Base-by-base conservation (phyloP, 1,140 invertebrate genomes). In the Lepidurus couesii region DNA sequence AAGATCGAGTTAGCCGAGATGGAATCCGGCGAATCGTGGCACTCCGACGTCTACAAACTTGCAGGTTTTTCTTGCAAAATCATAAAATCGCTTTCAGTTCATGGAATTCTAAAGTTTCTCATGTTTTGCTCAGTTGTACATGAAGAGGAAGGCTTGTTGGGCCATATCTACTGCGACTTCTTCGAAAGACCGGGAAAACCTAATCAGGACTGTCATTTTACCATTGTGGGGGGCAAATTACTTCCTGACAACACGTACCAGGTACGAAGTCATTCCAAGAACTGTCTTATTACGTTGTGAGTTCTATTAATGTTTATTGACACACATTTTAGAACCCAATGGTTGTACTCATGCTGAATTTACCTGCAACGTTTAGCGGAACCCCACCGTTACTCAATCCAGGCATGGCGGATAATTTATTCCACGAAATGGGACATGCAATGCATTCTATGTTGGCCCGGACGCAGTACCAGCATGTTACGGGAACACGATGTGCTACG, bases 401-500 rank as follows among this genome's bases (percentile, higher is more conserved):
- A 1, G 88, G 90, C 16, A 91, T 93, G 80, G 91, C 98, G 11
- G 97, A 99, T 84, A 99, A 98, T 87, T 86, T 99, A 43, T 99
- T 99, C 86, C 98, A 99, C 84, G 98, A 99, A 88, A 94, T 98
- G 92, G 98, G 98, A 0, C 98, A 99, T 87, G 98, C 98, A 7
- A 92, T 99, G 88, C 98, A 99, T 86, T 99, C 97, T 7, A 99
- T 99, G 96, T 85, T 99, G 76, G 98, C 93, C 8, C 89, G 86
- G 81, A 98, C 97, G 0, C 89, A 90, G 79, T 97, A 98, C 87
- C 98, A 99, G 86, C 97, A 99, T 86, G 94, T 98, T 21, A 95
- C 96, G 42, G 97, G 97, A 79, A 99, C 98, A 1, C 88, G 98
- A 80, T 99, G 97, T 85, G 91, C 93, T 47, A 98, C 97, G 7